Percentiles rank a stretch among this genome's conserved stretches.
Conservation (phyloP, 2,888 invertebrate species). For the Crocallis elinguaria region DNA sequence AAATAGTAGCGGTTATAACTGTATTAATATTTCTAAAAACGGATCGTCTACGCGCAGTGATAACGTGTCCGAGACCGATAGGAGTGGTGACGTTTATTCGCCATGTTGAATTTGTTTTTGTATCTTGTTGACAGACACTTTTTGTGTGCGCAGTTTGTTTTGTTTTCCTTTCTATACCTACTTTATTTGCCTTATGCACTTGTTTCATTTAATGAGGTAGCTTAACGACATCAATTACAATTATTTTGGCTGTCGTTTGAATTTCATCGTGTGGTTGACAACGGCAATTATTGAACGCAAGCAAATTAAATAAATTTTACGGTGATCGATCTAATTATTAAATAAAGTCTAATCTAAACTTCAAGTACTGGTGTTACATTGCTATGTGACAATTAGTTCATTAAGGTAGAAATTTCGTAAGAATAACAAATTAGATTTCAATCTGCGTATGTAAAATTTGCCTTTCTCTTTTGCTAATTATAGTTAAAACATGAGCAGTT, state of each 20-base stretch:
- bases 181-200: background rate
- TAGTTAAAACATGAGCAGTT: background rate
- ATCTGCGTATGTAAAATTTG: conserved; percentile 1
- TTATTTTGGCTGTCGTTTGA: no score
- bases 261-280: no score
- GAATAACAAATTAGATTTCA: background rate
- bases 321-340: background rate
- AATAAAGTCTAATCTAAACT: background rate
- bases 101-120: conserved; percentile 64
- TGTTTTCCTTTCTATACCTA: conserved; percentile 20
- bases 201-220: background rate
- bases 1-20: conserved; percentile 83
- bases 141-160: conserved; percentile 42
- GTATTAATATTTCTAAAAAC: conserved; percentile 85
- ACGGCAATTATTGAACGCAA: background rate
- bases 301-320: background rate
- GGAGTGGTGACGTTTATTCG: conserved; percentile 64
- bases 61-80: conserved; percentile 77
- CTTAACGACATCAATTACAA: no score
- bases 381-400: background rate
- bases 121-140: conserved; percentile 46
- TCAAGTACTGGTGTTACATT: background rate
- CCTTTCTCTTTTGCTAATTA: conserved; percentile 20
- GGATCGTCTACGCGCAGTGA: conserved; percentile 78
- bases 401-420: background rate